Conservation (phyloP, 2,888 invertebrate genomes). For the Polydrusus cervinus region DNA sequence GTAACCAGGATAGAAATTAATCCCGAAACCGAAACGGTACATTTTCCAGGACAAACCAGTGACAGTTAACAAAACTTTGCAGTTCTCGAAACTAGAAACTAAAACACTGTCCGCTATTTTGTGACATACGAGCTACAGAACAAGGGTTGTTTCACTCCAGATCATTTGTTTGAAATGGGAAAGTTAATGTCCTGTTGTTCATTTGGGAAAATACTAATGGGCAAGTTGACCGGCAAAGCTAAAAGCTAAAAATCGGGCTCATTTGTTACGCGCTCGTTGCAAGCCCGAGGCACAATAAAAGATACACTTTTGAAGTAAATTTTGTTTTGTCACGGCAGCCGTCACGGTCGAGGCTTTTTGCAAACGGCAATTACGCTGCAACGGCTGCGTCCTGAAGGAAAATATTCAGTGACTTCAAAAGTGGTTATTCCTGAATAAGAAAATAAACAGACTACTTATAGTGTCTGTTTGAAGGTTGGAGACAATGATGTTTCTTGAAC, state of each 20-base stretch:
- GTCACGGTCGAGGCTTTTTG: no score
- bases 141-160: conserved; percentile 13
- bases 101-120: conserved; percentile 7
- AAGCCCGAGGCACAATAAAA: no score
- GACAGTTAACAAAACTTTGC: conserved; percentile 27
- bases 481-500: no score
- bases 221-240: neutral
- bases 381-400: no score
- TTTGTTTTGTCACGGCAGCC: no score
- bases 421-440: no score
- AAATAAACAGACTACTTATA: no score
- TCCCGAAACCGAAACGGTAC: conserved; percentile 21
- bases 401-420: no score
- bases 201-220: neutral
- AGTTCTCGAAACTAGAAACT: conserved; percentile 12
- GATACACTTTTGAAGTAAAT: no score
- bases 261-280: no score
- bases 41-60: conserved; percentile 20
- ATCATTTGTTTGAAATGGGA: conserved; percentile 19
- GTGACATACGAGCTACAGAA: conserved; percentile 16
- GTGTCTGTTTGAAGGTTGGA: no score
- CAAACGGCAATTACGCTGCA: no score
- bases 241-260: neutral
- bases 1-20: conserved; percentile 2
- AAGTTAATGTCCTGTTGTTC: conserved; percentile 6